Percentiles rank a stretch among this genome's conserved stretches.
Conservation (phyloP, 2,888 invertebrate species). For the Macrostomum cliftonense region DNA sequence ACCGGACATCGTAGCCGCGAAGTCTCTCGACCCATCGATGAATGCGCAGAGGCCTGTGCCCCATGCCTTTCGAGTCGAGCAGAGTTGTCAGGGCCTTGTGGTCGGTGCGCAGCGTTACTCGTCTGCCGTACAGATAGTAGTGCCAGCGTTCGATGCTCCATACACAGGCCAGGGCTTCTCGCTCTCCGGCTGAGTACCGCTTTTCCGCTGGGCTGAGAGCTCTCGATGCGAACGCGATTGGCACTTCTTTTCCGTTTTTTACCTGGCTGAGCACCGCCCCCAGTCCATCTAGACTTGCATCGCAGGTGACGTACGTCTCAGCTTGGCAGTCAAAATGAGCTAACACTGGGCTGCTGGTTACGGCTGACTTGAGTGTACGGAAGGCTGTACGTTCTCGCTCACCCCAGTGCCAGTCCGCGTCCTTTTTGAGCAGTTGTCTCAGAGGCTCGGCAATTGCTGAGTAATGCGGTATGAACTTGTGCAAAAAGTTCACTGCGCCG, state of each 20-base stretch:
- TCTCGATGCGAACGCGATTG: constrained; percentile 1
- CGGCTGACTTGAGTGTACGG: no score
- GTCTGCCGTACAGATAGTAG: neutral
- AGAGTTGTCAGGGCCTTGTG: neutral
- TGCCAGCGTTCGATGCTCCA: neutral
- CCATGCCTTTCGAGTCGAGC: neutral
- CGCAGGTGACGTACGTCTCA: constrained; percentile 4
- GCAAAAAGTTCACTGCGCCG: no score
- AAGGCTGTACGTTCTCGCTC: no score
- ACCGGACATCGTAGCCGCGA: neutral
- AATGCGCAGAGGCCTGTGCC: constrained; percentile 1
- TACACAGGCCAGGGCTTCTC: constrained; percentile 5
- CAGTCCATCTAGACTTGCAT: no score
- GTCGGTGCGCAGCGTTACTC: constrained; percentile 1
- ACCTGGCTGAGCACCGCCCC: neutral
- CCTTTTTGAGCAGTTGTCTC: no score
- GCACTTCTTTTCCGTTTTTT: no score
- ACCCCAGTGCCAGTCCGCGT: no score
- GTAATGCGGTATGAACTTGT: no score
- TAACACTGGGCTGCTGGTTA: no score
- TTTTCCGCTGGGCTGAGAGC: neutral
- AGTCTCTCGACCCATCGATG: constrained; percentile 3
- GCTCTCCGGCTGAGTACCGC: constrained; percentile 2
- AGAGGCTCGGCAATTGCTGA: no score
- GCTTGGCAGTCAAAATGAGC: no score